Evolutionary conservation across 2,113 vertebrate genomes (phyloP).

Genomic region (Oxyura jamaicensis): DNA sequence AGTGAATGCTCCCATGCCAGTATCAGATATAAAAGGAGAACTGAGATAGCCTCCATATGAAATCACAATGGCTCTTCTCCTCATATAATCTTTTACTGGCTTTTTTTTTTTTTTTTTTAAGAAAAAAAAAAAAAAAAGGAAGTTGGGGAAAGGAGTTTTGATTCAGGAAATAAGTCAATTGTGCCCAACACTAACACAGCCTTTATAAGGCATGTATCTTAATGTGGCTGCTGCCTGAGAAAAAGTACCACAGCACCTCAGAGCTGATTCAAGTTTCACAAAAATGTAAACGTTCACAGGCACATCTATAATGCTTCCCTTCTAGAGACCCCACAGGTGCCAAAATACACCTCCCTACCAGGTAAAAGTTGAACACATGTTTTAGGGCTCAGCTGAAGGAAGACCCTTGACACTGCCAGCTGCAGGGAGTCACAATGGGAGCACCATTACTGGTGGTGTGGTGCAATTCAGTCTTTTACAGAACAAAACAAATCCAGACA

Average conservation of each 20-base stretch:
- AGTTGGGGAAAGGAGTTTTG: not conserved
- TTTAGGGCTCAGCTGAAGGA: not conserved
- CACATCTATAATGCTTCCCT: not conserved
- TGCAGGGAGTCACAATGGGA: not conserved
- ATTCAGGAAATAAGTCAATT: conserved; percentile 23
- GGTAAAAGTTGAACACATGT: not conserved
- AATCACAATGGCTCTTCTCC: conserved; percentile 4
- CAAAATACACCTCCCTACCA: not conserved
- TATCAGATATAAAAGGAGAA: not conserved
- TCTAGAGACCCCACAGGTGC: not conserved
- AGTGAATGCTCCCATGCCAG: not conserved
- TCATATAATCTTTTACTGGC: not conserved
- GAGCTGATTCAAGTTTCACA: not conserved
- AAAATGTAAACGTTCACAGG: not conserved
- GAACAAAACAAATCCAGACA: not conserved
- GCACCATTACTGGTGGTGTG: rapidly evolving
- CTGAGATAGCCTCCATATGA: not conserved
- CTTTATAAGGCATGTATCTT: not conserved
- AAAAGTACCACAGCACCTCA: not conserved
- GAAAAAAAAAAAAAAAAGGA: not conserved
- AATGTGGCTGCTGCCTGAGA: not conserved
- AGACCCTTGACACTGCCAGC: not conserved
- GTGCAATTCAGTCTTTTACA: not conserved
- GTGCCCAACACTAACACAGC: not conserved
- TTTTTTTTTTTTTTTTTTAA: not conserved